phyloP scores from a whole-genome alignment of 2,888 invertebrate genomes.

The Drosophila niveifrons region DNA sequence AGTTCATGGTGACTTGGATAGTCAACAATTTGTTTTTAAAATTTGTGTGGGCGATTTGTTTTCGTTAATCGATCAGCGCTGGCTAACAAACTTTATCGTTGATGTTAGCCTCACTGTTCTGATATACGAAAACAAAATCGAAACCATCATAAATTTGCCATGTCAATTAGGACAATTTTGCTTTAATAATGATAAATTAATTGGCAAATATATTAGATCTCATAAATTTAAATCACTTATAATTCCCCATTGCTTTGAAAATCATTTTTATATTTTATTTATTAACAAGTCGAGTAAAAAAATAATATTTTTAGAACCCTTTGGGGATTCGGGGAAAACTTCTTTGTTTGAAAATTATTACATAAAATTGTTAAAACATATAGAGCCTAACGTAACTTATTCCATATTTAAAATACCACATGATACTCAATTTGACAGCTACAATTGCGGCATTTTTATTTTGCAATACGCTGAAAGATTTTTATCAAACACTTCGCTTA shows the following conservation, averaged over 20 bases:
- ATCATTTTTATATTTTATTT: too few species aligned
- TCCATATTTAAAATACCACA: too few species aligned
- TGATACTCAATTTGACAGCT: too few species aligned
- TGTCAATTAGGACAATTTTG: neutral
- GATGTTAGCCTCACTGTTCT: neutral
- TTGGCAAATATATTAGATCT: too few species aligned
- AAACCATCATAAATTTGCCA: neutral
- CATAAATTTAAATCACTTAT: too few species aligned
- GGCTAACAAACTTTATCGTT: constrained; percentile 2
- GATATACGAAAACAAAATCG: neutral
- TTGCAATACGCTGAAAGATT: neutral
- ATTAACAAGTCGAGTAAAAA: too few species aligned
- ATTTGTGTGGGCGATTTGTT: neutral
- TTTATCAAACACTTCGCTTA: neutral
- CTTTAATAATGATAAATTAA: neutral
- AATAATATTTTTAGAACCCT: too few species aligned
- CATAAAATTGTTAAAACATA: too few species aligned
- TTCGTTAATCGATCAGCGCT: neutral
- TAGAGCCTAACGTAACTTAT: neutral
- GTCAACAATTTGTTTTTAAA: neutral
- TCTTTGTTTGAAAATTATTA: too few species aligned
- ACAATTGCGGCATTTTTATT: neutral
- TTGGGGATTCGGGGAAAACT: too few species aligned
- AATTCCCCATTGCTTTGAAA: too few species aligned
- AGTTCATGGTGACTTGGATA: neutral